Base-by-base conservation (phyloP, 2,797 vertebrate species). In the Ctenosaura bakeri region DNA sequence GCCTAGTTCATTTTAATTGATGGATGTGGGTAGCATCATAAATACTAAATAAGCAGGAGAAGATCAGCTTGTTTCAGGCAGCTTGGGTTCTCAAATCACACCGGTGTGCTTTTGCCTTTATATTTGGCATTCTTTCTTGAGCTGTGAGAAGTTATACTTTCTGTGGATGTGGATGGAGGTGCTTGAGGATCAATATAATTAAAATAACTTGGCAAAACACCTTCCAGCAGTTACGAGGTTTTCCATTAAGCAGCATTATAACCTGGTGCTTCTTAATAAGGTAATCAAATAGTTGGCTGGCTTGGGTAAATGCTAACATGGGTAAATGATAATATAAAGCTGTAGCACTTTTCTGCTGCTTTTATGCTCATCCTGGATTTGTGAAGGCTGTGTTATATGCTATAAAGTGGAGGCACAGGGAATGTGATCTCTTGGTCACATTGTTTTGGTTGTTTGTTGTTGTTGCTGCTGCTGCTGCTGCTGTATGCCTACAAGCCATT, bases 1-100 rank as follows among this genome's bases (percentile, higher is more conserved):
- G 0, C 93, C 92, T 89, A 56, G n/a, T 71, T 85, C 46, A 85
- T 83, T 92, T 76, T 94, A 95, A 96, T 95, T 96, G 91, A 95
- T 94, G 90, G 92, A 93, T 95, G 92, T 92, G 73, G 89, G 92
- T 92, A 95, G 80, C 85, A 86, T 93, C 93, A 88, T 56, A 93
- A 91, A 92, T 93, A 90, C 64, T 91, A 92, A 96, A 94, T 91
- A 96, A 94, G 83, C 76, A 90, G 85, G 85, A 81, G 88, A 90
- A 91, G 91, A 88, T 78, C 90, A 62, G 13, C 77, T 66, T 89
- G 88, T 89, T 24, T 8, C 86, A 54, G 74, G 50, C 90, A 96
- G 59, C 76, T 0, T 0, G 54, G 85, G 82, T 83, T 94, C 92
- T 93, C 82, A 88, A 46, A 35, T 82, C 66, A 73, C 38, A 59